Evolutionary conservation across 2,888 invertebrate species (phyloP), one percentile per base, ranked within the genome.

Genomic region (Drosophila tanythrix): DNA sequence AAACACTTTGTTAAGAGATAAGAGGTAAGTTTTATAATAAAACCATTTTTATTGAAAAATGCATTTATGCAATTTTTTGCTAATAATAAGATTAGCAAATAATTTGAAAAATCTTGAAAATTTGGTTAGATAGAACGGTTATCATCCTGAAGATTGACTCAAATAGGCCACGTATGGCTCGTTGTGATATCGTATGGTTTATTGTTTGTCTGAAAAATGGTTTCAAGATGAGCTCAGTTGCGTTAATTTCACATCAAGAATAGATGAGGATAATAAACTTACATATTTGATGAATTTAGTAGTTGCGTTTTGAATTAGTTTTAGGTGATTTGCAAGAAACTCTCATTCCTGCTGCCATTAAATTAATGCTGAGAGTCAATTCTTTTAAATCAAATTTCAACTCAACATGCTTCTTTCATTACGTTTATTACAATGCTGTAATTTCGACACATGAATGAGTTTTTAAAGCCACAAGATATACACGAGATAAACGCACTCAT

Each of bases 401-500:
- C 27, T 48, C 6, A 13, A 18, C n/a, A 29, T 27, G 31, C 18
- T 61, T 76, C 52, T 65, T 56, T 64, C 57, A 69, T 53, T 51
- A 48, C n/a, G 33, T 38, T 63, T 31, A 43, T 48, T 59, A 53
- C 46, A 66, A 67, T 61, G 63, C 38, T 59, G 52, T 50, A 82
- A 83, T 86, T 77, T 74, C 79, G 63, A 59, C 55, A 53, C 72
- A 76, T 82, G 84, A 87, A 74, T 82, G 80, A 72, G 53, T 70
- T 79, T 81, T 70, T 60, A 66, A 72, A 81, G 75, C 61, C 67
- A 59, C 83, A 81, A 66, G 81, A 75, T 73, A 73, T 61, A 55
- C 46, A 63, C 61, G n/a, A 25, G 31, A 55, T 35, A 46, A 15
- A 56, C 56, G 31, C 38, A 60, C 21, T 21, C 27, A 67, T n/a